These are phyloP conservation scores for Latrodectus hesperus DNA, from an alignment of 2,888 invertebrate genomes.

Conservation along the genomic window DNA sequence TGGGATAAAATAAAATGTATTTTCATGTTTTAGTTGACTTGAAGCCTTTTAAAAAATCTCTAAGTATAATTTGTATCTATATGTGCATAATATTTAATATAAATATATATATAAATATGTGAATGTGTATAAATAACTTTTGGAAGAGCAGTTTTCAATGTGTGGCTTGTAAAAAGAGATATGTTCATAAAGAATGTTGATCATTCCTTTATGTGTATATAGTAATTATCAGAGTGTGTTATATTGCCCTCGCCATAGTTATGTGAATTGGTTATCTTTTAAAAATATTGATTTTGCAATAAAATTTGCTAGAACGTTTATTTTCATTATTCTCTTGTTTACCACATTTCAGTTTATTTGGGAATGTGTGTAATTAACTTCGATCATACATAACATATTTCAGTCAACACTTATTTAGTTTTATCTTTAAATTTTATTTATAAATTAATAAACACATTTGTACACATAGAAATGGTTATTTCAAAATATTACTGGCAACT, in stretches of 20 bases:
- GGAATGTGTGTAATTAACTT: neutral
- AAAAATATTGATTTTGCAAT: constrained; percentile 69
- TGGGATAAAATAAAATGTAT: neutral
- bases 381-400: neutral
- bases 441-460: no score
- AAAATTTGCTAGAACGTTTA: constrained; percentile 69
- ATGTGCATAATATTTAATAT: constrained; percentile 9
- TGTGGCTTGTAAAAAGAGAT: constrained; percentile 59
- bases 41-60: neutral
- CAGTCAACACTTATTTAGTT: no score
- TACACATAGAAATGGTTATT: no score
- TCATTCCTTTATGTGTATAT: constrained; percentile 66
- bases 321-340: neutral
- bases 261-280: constrained; percentile 69
- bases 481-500: no score
- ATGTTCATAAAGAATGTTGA: constrained; percentile 59
- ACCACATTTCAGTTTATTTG: neutral
- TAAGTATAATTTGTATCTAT: constrained; percentile 28
- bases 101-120: constrained; percentile 32
- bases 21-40: neutral
- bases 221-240: constrained; percentile 55
- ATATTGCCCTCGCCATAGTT: constrained; percentile 69
- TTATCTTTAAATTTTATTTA: no score
- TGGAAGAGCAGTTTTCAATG: constrained; percentile 38
- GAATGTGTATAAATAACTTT: constrained; percentile 20